Conservation (phyloP, 2,113 vertebrate genomes). For the Gymnorhina tibicen region DNA sequence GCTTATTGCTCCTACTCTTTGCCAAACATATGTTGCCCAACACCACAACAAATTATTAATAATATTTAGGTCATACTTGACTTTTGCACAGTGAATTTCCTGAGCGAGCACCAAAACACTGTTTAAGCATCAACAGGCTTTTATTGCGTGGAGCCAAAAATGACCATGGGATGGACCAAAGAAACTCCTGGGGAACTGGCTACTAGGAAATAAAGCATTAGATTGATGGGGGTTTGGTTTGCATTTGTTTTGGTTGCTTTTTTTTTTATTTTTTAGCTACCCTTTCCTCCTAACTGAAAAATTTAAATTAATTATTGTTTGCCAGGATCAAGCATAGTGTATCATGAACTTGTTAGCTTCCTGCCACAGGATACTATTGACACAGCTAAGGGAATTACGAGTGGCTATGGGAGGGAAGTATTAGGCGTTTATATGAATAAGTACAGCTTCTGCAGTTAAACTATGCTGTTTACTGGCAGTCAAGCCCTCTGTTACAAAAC, state of each 20-base stretch:
- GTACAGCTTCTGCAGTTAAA: neutral
- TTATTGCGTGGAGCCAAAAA: neutral
- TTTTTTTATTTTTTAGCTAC: neutral
- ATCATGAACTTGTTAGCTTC: neutral
- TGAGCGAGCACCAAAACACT: neutral
- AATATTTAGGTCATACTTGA: slow-evolving; percentile 49
- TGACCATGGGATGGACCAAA: neutral
- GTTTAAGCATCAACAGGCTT: neutral
- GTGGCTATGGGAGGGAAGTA: neutral
- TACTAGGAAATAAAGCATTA: neutral
- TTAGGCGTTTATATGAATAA: neutral
- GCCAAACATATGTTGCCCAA: slow-evolving; percentile 68
- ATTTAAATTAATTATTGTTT: neutral
- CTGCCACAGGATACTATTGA: neutral
- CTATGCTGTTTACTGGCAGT: neutral
- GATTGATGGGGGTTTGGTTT: neutral
- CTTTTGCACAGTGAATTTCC: slow-evolving; percentile 4
- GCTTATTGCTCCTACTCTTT: slow-evolving; percentile 41
- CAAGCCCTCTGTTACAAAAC: neutral
- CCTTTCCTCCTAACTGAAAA: neutral
- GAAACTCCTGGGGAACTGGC: neutral
- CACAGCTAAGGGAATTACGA: neutral
- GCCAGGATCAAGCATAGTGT: neutral
- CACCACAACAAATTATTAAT: slow-evolving; percentile 63
- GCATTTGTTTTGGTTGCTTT: rapidly evolving